phyloP scores from a whole-genome alignment of 2,113 vertebrate genomes.

The Petrocephalus microphthalmus region DNA sequence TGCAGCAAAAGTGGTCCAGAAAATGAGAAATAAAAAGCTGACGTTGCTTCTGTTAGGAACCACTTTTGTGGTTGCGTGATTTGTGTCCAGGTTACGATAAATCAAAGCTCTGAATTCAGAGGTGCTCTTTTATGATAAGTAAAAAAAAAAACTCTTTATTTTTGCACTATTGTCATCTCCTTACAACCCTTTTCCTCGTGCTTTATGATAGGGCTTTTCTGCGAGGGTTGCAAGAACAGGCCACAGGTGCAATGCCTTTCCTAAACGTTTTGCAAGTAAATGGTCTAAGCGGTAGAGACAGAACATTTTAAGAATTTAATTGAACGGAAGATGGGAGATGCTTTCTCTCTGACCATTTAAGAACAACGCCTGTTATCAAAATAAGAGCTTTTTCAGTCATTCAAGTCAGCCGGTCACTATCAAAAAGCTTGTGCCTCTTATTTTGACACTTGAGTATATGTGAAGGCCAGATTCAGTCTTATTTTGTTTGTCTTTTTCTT shows the following conservation, averaged over 20 bases:
- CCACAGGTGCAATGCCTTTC: slow-evolving; percentile 39
- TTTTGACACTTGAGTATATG: background rate
- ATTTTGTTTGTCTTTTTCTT: background rate
- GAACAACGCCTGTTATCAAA: background rate
- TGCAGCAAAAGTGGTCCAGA: background rate
- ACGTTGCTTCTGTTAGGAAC: background rate
- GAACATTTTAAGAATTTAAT: background rate
- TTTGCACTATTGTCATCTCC: background rate
- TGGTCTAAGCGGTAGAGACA: background rate
- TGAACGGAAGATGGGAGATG: background rate
- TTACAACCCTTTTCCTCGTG: background rate
- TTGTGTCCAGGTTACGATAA: background rate
- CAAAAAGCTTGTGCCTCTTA: background rate
- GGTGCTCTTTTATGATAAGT: background rate
- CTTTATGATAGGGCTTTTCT: slow-evolving; percentile 14
- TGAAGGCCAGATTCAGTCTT: background rate
- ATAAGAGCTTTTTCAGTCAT: background rate
- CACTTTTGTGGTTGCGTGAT: background rate
- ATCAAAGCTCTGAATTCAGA: background rate
- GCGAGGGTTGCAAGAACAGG: slow-evolving; percentile 27
- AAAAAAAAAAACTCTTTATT: background rate
- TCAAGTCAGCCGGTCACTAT: background rate
- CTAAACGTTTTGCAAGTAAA: slow-evolving; percentile 3
- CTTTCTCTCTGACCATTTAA: background rate
- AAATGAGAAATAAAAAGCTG: background rate